phyloP scores from a whole-genome alignment of 2,888 invertebrate species.

The Meloe dianella region DNA sequence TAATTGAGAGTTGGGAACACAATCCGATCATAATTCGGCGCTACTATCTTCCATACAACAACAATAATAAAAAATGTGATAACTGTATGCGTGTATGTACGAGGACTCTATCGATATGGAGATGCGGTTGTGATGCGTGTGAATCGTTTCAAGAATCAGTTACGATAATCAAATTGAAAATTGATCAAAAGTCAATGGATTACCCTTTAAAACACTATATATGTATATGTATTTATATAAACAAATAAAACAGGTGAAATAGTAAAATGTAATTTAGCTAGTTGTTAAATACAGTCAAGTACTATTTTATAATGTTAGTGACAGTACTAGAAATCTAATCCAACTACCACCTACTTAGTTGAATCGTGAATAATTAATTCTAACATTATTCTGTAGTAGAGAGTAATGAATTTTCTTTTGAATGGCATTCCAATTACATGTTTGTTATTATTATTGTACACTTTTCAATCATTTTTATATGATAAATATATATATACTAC shows the following conservation, averaged over 20 bases:
- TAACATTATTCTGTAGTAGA: conserved; percentile 3
- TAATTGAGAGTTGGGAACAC: conserved; percentile 20
- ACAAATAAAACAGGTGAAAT: conserved; percentile 6
- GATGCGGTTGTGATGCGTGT: conserved; percentile 35
- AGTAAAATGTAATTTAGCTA: conserved; percentile 2
- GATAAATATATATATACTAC: neutral
- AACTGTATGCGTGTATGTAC: conserved; percentile 19
- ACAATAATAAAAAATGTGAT: too few relatives aligned
- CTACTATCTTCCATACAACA: neutral
- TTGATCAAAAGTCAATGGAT: neutral
- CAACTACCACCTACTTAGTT: conserved; percentile 11
- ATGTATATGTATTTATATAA: neutral
- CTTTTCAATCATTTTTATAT: conserved; percentile 6
- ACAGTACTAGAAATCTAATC: conserved; percentile 10
- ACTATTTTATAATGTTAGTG: conserved; percentile 10
- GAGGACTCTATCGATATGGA: conserved; percentile 37
- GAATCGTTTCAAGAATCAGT: conserved; percentile 33
- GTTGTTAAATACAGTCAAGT: conserved; percentile 11
- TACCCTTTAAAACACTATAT: neutral
- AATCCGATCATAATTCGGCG: neutral
- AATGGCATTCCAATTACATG: conserved; percentile 9
- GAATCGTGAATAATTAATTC: conserved; percentile 10
- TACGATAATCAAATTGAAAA: neutral
- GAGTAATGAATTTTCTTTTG: conserved; percentile 10
- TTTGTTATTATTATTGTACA: conserved; percentile 6